Conservation (phyloP, 2,888 invertebrate genomes). For the Pseudococcus jackbeardsleyi region DNA sequence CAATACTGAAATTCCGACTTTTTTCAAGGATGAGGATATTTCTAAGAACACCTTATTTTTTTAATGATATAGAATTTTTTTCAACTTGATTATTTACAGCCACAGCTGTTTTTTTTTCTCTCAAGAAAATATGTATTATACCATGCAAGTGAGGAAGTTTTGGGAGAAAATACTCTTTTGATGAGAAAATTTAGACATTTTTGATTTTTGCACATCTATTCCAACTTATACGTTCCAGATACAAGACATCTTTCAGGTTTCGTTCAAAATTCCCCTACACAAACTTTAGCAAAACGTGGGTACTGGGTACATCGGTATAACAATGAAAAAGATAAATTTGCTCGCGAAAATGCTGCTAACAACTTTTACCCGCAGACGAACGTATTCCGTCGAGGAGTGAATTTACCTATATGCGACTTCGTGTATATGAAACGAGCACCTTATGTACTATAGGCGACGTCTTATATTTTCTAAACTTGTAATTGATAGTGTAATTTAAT, state of each 20-base stretch:
- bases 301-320: background rate
- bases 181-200: too few species aligned
- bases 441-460: background rate
- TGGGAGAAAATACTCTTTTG: too few species aligned
- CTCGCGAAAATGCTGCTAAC: constrained; percentile 1
- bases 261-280: background rate
- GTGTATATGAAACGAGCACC: constrained; percentile 27
- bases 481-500: constrained; percentile 57
- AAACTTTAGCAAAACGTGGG: background rate
- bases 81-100: too few species aligned
- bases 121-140: too few species aligned
- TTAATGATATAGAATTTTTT: too few species aligned
- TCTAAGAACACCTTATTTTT: too few species aligned
- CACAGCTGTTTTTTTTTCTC: too few species aligned
- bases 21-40: too few species aligned
- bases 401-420: background rate
- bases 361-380: constrained; percentile 9
- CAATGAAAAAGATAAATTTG: constrained; percentile 29
- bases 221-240: too few species aligned
- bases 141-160: too few species aligned
- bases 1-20: too few species aligned
- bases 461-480: constrained; percentile 56
- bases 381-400: background rate
- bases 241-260: background rate
- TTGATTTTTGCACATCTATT: too few species aligned